phyloP scores from a whole-genome alignment of 2,113 vertebrate species.

The Drymodes brunneopygia region DNA sequence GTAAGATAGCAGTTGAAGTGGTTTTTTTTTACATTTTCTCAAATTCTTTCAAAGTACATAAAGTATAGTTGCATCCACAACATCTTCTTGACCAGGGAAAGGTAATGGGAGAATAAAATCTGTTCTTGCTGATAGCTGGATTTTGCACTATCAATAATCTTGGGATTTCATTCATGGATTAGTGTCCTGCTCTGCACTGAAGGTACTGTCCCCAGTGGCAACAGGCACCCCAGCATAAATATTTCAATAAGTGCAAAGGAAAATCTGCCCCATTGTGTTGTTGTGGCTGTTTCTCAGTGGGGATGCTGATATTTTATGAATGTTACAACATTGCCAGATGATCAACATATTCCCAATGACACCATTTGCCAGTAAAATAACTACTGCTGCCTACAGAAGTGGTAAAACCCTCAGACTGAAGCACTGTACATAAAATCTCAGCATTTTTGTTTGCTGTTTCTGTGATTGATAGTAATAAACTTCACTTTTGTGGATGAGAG shows the following conservation, averaged over 20 bases:
- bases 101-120: background rate
- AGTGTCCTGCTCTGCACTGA: background rate
- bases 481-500: constrained; percentile 4
- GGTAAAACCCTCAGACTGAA: constrained; percentile 44
- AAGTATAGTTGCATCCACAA: background rate
- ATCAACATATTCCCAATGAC: constrained; percentile 42
- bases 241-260: background rate
- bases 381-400: constrained; percentile 26
- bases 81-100: background rate
- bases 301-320: constrained; percentile 41
- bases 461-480: constrained; percentile 51
- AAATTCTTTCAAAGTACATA: background rate
- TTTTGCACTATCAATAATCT: background rate
- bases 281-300: constrained; percentile 27
- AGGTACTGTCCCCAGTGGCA: background rate
- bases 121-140: background rate
- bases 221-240: background rate
- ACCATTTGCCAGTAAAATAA: constrained; percentile 43
- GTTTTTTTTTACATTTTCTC: background rate
- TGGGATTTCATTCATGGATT: background rate
- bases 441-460: constrained; percentile 42
- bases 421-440: constrained; percentile 46
- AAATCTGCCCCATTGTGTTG: background rate
- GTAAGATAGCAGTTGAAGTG: background rate
- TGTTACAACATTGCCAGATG: constrained; percentile 17